Evolutionary conservation across 2,888 invertebrate genomes (phyloP).

Genomic region (Deilephila elpenor): DNA sequence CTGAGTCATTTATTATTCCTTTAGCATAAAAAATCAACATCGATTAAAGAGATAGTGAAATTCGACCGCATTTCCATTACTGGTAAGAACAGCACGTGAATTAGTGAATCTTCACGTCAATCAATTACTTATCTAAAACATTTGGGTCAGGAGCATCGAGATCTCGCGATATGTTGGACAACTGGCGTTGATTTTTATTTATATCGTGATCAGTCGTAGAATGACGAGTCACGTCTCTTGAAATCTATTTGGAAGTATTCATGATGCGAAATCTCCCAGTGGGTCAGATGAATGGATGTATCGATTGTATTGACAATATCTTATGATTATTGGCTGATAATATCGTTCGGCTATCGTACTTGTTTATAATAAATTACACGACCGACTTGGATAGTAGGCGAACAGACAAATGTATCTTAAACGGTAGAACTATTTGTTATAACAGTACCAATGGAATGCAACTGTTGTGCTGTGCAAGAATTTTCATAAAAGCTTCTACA

Average conservation of each 20-base stretch:
- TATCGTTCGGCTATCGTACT: background rate
- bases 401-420: conserved; percentile 19
- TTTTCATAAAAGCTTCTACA: conserved; percentile 21
- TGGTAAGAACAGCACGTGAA: conserved; percentile 44
- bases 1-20: background rate
- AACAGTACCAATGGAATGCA: conserved; percentile 23
- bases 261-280: conserved; percentile 27
- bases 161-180: conserved; percentile 65
- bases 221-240: conserved; percentile 69
- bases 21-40: background rate
- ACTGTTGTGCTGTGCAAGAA: conserved; percentile 17
- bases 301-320: conserved; percentile 39
- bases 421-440: conserved; percentile 26
- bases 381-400: conserved; percentile 14
- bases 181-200: conserved; percentile 63
- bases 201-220: conserved; percentile 71
- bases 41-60: background rate
- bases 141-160: conserved; percentile 75
- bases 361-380: conserved; percentile 19
- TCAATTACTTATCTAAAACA: conserved; percentile 72
- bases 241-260: conserved; percentile 26
- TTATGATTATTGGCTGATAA: conserved; percentile 21
- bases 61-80: conserved; percentile 37
- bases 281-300: conserved; percentile 33
- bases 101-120: conserved; percentile 76